A percentile compares a stretch with the other conserved stretches of the same genome.
These are phyloP conservation scores for Rhizomys pruinosus DNA, from an alignment of 2,113 vertebrate species.

Conservation along the genomic window DNA sequence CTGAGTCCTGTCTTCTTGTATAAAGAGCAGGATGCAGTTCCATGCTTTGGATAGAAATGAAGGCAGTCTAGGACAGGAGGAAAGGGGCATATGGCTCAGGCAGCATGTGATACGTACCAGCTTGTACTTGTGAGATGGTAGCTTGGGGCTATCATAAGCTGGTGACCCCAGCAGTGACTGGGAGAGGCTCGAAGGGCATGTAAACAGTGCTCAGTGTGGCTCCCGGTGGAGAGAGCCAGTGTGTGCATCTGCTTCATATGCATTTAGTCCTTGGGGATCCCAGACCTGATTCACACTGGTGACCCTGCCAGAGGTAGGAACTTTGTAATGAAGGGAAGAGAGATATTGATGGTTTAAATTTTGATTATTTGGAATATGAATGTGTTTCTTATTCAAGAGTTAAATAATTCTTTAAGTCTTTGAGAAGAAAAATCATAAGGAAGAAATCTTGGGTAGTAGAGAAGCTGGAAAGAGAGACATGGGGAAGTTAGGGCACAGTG, in stretches of 20 bases:
- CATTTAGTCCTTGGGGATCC: background rate
- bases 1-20: background rate
- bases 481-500: background rate
- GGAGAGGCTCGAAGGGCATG: background rate
- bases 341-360: background rate
- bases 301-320: background rate
- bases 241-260: rapidly evolving
- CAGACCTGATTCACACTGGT: background rate
- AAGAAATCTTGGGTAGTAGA: background rate
- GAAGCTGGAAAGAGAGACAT: background rate
- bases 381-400: conserved; percentile 1
- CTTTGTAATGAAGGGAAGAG: background rate
- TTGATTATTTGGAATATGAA: conserved; percentile 8
- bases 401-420: background rate
- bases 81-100: background rate
- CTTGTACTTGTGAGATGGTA: background rate
- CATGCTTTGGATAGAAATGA: background rate
- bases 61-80: background rate
- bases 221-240: background rate
- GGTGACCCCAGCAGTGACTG: background rate
- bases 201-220: background rate
- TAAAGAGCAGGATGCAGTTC: background rate
- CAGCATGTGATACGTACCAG: background rate
- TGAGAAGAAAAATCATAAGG: background rate
- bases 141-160: background rate